Percentiles rank a stretch among this genome's conserved stretches.
phyloP scores from a whole-genome alignment of 92 coral and sea anemone species.

The Micromussa lordhowensis region DNA sequence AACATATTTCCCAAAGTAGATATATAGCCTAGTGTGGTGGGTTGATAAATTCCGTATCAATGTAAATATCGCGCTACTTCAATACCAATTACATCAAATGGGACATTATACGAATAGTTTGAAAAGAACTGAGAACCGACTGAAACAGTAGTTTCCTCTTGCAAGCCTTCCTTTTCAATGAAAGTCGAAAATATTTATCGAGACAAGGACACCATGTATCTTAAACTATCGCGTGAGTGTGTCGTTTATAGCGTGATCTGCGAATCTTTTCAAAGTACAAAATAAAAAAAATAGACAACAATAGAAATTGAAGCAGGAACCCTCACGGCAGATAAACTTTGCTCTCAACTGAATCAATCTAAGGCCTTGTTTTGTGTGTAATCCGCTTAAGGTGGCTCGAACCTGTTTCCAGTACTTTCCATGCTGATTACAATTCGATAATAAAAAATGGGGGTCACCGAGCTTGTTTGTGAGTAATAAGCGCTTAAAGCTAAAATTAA shows the following conservation, averaged over 20 bases:
- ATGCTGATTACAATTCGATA: too few relatives aligned
- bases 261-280: neutral
- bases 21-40: neutral
- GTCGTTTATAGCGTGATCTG: too few relatives aligned
- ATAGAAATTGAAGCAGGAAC: neutral
- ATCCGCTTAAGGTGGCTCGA: too few relatives aligned
- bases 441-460: too few relatives aligned
- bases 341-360: neutral
- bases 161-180: neutral
- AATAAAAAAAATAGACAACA: neutral
- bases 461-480: too few relatives aligned
- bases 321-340: neutral
- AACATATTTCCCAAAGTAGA: neutral
- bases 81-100: neutral
- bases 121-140: neutral
- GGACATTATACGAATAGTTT: neutral
- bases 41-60: slow-evolving; percentile 15
- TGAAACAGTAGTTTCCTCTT: neutral
- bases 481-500: too few relatives aligned
- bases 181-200: neutral
- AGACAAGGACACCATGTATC: neutral
- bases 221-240: neutral
- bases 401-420: too few relatives aligned
- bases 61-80: neutral
- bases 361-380: neutral